phyloP scores from a whole-genome alignment of 2,888 invertebrate genomes.

The Drepanosiphum platanoidis region DNA sequence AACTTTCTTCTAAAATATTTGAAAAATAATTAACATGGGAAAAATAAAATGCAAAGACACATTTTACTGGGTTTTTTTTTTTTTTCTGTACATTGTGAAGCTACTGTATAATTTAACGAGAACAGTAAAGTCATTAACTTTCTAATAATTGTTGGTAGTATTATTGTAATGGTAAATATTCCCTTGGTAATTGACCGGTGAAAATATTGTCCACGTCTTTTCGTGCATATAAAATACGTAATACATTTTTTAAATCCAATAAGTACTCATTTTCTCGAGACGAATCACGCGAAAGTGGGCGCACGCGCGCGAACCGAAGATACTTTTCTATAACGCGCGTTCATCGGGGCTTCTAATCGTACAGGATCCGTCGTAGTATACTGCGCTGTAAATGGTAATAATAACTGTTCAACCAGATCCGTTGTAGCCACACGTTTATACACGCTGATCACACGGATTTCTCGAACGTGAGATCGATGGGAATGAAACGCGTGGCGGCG shows the following conservation, averaged over 20 bases:
- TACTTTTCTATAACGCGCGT: neutral
- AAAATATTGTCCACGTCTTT: neutral
- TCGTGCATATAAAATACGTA: too few relatives aligned
- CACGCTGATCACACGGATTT: neutral
- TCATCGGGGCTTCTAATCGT: neutral
- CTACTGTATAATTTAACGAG: neutral
- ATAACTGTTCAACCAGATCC: neutral
- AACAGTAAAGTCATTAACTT: neutral
- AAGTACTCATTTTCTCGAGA: too few relatives aligned
- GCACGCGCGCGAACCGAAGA: neutral
- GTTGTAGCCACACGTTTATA: neutral
- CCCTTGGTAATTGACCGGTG: neutral
- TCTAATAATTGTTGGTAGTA: neutral
- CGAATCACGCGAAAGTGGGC: too few relatives aligned
- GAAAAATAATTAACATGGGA: constrained; percentile 16
- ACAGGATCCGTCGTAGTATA: neutral
- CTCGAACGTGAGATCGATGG: constrained; percentile 7
- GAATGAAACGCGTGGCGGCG: neutral
- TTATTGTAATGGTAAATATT: neutral
- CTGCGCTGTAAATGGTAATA: neutral
- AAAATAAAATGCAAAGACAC: constrained; percentile 34
- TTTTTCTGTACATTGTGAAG: neutral
- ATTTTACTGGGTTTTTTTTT: constrained; percentile 5
- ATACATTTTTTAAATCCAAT: too few relatives aligned
- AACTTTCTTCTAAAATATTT: neutral